Evolutionary conservation across 2,113 vertebrate species (phyloP), one percentile per base, ranked within the genome.

Genomic region (Camelus dromedarius): DNA sequence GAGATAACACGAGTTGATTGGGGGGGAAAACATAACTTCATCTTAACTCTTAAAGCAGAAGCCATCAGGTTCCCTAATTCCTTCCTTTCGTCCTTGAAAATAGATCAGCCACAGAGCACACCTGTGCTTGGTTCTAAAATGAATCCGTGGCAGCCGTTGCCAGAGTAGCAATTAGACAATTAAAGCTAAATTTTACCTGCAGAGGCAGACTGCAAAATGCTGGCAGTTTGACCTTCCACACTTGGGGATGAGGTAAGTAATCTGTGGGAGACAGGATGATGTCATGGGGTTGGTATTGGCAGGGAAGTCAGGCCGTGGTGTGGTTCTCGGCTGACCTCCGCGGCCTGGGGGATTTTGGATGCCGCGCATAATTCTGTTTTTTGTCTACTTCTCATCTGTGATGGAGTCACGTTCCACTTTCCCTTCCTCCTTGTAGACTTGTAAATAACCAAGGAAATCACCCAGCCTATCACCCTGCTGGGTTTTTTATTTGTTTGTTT

Each of bases 141-240:
- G 89, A 93, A 62, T 80, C 84, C 18, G 62, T 56, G 67, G 89
- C 93, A 93, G 91, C 92, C 38, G 28, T 92, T 89, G 95, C 93
- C 96, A 94, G 95, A 97, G 96, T 24, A 91, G 97, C 96, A 97
- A 97, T 97, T 96, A 97, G 96, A 95, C 80, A 96, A 95, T 97
- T 96, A 95, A 70, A 96, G 97, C 89, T 89, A 72, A 76, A 86
- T 95, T 89, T 96, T 91, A 87, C 95, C 97, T 77, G 70, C 91
- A 89, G 89, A 93, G 93, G 85, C 95, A 94, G 94, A 64, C 92
- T 91, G 90, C 64, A 94, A 67, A 93, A 75, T 56, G 6, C 76
- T 5, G 22, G 81, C 0, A 10, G 67, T 86, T 54, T 97, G 97
- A 96, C 96, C 93, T 96, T 97, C 88, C 69, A 38, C 30, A 48